These are phyloP conservation scores for Agrenia bidenticulata DNA, from an alignment of 2,888 invertebrate genomes.

Conservation along the genomic window DNA sequence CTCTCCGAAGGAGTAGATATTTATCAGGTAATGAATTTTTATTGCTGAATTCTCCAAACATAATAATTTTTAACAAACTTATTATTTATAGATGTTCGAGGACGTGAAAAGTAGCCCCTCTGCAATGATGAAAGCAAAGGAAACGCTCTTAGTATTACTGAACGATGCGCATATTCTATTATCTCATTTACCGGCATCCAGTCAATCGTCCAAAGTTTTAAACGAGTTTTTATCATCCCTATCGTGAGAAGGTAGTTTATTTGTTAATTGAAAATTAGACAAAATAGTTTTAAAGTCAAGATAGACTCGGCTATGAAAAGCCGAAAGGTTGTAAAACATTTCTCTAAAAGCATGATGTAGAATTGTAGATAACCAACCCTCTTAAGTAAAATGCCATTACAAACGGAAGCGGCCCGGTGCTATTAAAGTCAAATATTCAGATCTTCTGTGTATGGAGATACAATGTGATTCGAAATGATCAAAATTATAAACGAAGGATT, in stretches of 20 bases:
- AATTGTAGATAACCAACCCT: no score
- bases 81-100: slow-evolving; percentile 27
- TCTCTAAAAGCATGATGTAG: no score
- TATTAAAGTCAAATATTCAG: no score
- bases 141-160: slow-evolving; percentile 28
- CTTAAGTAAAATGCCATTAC: no score
- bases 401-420: no score
- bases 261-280: neutral
- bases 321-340: no score
- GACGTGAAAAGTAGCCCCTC: slow-evolving; percentile 29
- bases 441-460: no score
- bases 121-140: slow-evolving; percentile 28
- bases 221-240: slow-evolving; percentile 28
- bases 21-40: slow-evolving; percentile 18
- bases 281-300: neutral
- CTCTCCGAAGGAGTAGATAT: neutral
- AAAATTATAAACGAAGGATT: no score
- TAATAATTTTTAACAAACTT: neutral
- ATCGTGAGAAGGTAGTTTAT: neutral
- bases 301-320: no score
- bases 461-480: no score
- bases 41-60: no score
- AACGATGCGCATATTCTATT: slow-evolving; percentile 31
- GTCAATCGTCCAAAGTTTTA: slow-evolving; percentile 30
- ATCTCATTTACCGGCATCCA: slow-evolving; percentile 26